These are phyloP conservation scores for Pristionchus arcanus DNA, from an alignment of 2,888 invertebrate genomes.

Conservation along the genomic window DNA sequence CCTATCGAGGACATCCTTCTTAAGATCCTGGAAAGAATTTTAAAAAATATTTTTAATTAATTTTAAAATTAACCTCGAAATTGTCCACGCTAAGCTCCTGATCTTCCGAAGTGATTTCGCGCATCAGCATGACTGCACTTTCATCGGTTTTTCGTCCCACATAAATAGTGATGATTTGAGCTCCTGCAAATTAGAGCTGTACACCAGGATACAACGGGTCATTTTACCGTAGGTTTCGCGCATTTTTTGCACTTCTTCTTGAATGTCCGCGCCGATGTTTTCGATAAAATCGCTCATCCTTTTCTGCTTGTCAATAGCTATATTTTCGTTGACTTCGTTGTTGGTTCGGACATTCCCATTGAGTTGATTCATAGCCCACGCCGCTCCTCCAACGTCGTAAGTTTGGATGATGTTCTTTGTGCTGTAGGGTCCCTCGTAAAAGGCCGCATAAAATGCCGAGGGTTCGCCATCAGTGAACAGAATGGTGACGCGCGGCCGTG, in stretches of 20 bases:
- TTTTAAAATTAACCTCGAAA: not conserved
- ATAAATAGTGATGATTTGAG: not conserved
- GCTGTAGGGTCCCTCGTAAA: not conserved
- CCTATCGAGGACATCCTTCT: not conserved
- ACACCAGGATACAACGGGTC: no score
- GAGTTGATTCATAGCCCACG: no score
- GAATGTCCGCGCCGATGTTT: not conserved
- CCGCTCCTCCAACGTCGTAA: no score
- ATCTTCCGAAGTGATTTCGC: not conserved
- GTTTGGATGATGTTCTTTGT: no score
- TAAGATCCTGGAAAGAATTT: not conserved
- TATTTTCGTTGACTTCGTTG: not conserved
- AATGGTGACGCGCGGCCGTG: not conserved
- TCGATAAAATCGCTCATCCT: no score
- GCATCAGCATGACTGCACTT: not conserved
- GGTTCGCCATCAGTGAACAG: not conserved
- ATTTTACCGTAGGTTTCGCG: not conserved
- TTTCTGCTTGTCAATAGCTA: no score
- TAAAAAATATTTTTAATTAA: not conserved
- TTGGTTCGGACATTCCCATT: not conserved
- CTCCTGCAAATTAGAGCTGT: not conserved
- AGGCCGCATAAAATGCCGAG: no score
- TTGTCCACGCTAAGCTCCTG: not conserved
- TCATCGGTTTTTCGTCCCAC: not conserved
- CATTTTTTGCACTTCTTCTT: not conserved